Evolutionary conservation across 2,888 invertebrate genomes (phyloP), one percentile per base, ranked within the genome.

Genomic region (Sympetrum striolatum): DNA sequence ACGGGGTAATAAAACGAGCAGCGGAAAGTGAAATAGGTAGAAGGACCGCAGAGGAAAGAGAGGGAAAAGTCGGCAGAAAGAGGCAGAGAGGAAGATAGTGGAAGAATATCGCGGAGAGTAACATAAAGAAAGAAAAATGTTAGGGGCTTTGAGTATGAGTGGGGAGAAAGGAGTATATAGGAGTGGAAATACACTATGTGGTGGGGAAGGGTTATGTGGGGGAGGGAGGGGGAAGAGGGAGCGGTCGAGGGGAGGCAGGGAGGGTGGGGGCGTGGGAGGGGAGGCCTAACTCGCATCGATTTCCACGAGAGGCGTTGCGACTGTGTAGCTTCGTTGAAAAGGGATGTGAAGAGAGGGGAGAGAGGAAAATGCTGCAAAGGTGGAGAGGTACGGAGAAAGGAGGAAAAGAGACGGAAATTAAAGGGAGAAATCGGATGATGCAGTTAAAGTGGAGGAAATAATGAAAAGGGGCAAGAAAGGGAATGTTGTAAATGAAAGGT

Each of bases 241-340:
- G 86, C 37, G 60, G 60, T 35, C 37, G 86, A 58, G 58, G 22
- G 53, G 58, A 58, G 58, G 58, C 2, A 3, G 31, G 44, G 12
- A 15, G 15, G 81, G 31, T 3, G 35, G 31, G 53, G 6, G 48
- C 15, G 81, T 25, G 53, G 18, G 31, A 35, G 25, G 31, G 58
- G 58, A 58, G 1, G 82, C 31, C 35, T 18, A 48, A 86, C 60
- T 35, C 37, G n/a, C 86, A 86, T 86, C 86, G 86, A 86, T 86
- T 86, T 86, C 86, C 86, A 86, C 82, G 58, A 58, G 82, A 35
- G 58, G 58, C 82, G 58, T 82, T 82, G 86, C 60, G 86, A 86
- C 86, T 37, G 86, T 86, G 35, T 60, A 86, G 58, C 60, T 58
- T 82, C 39, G 81, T 22, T 35, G 80, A 25, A 25, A 53, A 15